phyloP scores from a whole-genome alignment of 2,888 invertebrate genomes.

The Agapostemon virescens region DNA sequence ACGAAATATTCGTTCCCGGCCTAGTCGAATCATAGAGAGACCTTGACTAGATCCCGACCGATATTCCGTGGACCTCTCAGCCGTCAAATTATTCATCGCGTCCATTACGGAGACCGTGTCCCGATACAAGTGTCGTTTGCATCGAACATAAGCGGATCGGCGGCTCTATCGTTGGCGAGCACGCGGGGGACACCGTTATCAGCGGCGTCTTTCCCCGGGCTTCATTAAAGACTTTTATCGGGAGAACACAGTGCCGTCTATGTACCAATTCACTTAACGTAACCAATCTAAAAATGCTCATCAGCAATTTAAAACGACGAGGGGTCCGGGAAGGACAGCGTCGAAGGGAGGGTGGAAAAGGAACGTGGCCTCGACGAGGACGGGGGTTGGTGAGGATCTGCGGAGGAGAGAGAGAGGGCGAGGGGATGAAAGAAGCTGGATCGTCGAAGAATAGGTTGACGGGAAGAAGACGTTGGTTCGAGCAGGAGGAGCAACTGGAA shows the following conservation, averaged over 20 bases:
- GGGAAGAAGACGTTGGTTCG: background rate
- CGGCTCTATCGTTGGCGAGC: conserved; percentile 32
- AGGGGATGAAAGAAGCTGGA: background rate
- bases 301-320: conserved; percentile 80
- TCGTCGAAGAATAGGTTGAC: conserved; percentile 11
- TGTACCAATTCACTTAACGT: conserved; percentile 80
- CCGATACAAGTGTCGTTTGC: conserved; percentile 34
- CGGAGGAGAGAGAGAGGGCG: conserved; percentile 35
- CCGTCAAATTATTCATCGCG: conserved; percentile 29
- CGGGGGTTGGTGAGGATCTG: conserved; percentile 35
- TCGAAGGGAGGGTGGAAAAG: conserved; percentile 38
- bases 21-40: background rate
- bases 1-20: background rate
- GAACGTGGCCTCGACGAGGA: conserved; percentile 52
- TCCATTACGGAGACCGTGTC: conserved; percentile 34
- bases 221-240: conserved; percentile 77
- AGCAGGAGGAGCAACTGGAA: background rate
- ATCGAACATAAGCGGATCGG: conserved; percentile 44
- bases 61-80: background rate
- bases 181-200: conserved; percentile 50
- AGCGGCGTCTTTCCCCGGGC: conserved; percentile 64
- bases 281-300: conserved; percentile 80
- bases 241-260: conserved; percentile 77
- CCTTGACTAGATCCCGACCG: background rate
- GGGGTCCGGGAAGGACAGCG: conserved; percentile 67